Conservation (phyloP, 2,888 invertebrate genomes). For the Empis stercorea region DNA sequence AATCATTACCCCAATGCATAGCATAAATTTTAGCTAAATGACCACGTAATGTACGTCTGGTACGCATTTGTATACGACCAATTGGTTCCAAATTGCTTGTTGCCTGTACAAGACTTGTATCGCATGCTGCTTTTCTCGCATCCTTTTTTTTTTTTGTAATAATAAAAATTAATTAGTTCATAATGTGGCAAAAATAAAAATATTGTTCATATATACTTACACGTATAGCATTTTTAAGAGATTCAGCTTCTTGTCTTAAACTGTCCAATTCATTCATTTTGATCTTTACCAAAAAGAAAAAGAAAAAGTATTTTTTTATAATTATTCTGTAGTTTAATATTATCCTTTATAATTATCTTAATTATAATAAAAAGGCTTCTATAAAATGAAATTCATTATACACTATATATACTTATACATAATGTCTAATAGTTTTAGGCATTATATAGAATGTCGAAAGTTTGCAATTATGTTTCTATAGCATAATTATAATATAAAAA, state of each 20-base stretch:
- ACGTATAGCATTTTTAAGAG: slow-evolving; percentile 98
- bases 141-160: slow-evolving; percentile 33
- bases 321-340: too few species aligned
- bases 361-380: too few species aligned
- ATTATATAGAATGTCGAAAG: too few species aligned
- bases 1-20: slow-evolving; percentile 99
- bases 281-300: neutral
- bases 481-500: too few species aligned
- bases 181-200: too few species aligned
- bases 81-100: slow-evolving; percentile 96
- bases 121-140: slow-evolving; percentile 98
- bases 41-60: slow-evolving; percentile 93
- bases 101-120: slow-evolving; percentile 95
- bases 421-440: too few species aligned
- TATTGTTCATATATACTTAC: neutral
- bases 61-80: slow-evolving; percentile 99
- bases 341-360: too few species aligned
- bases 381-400: too few species aligned
- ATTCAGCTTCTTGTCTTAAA: slow-evolving; percentile 98
- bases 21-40: slow-evolving; percentile 99
- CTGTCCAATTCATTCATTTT: slow-evolving; percentile 94
- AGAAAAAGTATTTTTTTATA: too few species aligned
- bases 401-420: too few species aligned
- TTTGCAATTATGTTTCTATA: too few species aligned
- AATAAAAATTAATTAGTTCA: neutral